Evolutionary conservation across 2,113 vertebrate species (phyloP).

Genomic region (Seriola rivoliana): DNA sequence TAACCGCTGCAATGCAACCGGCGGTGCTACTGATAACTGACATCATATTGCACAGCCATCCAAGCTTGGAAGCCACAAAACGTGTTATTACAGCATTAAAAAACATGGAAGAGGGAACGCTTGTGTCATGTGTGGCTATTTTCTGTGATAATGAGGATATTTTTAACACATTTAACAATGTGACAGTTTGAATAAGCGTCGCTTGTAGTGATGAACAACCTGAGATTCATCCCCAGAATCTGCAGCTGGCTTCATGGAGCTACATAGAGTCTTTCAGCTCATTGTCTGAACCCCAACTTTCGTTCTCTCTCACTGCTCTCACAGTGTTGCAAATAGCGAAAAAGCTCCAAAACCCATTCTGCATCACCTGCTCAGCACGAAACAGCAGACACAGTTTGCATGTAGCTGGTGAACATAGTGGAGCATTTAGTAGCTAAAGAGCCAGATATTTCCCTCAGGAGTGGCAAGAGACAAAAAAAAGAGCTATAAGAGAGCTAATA

Average conservation of each 20-base stretch:
- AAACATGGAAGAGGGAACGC: neutral
- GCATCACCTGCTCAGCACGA: neutral
- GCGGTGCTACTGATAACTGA: constrained; percentile 35
- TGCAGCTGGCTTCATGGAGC: neutral
- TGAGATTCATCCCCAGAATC: neutral
- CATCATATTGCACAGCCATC: constrained; percentile 2
- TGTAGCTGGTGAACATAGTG: neutral
- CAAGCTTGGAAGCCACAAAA: constrained; percentile 11
- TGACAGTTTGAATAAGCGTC: neutral
- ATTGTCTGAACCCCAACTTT: no score
- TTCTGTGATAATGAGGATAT: constrained; percentile 7
- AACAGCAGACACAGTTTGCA: constrained; percentile 15
- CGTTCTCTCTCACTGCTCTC: no score
- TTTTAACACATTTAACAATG: neutral
- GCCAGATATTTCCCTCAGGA: neutral
- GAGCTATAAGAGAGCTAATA: neutral
- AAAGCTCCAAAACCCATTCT: neutral
- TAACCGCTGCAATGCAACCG: constrained; percentile 21
- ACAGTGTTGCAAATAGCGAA: neutral
- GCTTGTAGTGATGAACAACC: neutral
- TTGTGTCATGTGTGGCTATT: neutral
- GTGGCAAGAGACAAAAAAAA: constrained; percentile 1
- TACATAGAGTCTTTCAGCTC: no score
- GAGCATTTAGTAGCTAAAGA: constrained; percentile 7
- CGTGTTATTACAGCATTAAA: neutral